phyloP scores from a whole-genome alignment of 2,113 vertebrate genomes.

The Dromas ardeola region DNA sequence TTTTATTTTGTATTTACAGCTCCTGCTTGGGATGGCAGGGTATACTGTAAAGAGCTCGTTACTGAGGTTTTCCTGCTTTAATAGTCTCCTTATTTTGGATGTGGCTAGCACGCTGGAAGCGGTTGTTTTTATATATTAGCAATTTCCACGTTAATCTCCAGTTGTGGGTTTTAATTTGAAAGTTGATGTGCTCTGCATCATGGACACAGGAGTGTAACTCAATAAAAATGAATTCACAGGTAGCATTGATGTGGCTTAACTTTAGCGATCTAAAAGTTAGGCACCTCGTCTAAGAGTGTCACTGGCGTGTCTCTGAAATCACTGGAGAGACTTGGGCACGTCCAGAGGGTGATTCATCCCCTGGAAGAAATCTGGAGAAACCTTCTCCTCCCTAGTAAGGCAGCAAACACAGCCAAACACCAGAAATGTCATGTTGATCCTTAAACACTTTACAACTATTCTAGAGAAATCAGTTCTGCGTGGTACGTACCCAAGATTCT shows the following conservation, averaged over 20 bases:
- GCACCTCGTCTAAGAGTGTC: not conserved
- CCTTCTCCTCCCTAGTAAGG: not conserved
- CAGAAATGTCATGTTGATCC: not conserved
- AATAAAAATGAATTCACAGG: not conserved
- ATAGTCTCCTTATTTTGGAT: not conserved
- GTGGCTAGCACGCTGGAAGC: not conserved
- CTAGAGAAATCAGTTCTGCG: not conserved
- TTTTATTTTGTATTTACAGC: not conserved
- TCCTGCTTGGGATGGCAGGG: not conserved
- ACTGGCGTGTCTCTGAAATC: not conserved
- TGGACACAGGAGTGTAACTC: not conserved
- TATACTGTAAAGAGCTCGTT: not conserved
- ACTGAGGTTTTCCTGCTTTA: not conserved
- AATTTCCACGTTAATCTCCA: not conserved
- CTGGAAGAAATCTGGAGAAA: not conserved
- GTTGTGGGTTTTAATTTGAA: not conserved
- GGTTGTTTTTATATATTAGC: not conserved
- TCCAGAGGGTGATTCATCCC: not conserved
- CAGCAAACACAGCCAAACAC: not conserved
- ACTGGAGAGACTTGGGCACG: not conserved
- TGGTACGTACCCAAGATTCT: not conserved
- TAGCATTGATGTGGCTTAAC: not conserved
- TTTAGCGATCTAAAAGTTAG: fast-evolving
- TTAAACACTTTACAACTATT: not conserved
- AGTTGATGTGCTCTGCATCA: not conserved